Evolutionary conservation across 1,140 invertebrate species (phyloP).

Genomic region (Drosophila teissieri): DNA sequence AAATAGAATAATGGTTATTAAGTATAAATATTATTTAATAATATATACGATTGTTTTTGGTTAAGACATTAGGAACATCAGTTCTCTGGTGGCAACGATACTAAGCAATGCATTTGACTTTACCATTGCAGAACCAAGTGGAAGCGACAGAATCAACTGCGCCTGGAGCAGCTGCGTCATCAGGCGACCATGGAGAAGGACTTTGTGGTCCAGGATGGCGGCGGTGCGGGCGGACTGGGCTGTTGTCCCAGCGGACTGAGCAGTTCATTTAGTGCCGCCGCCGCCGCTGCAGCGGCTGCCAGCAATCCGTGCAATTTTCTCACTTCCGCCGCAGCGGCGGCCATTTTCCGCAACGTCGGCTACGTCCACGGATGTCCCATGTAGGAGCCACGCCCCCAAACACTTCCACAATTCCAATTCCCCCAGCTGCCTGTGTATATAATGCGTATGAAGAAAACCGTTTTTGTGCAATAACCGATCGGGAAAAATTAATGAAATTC

Average conservation of each 20-base stretch:
- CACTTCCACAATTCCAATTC: not conserved
- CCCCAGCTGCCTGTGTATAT: slow-evolving; percentile 53
- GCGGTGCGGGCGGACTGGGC: slow-evolving; percentile 48
- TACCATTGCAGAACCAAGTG: slow-evolving; percentile 92
- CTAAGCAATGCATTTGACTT: slow-evolving; percentile 7
- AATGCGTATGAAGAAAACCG: slow-evolving; percentile 26
- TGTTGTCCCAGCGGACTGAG: slow-evolving; percentile 77
- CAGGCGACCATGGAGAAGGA: slow-evolving; percentile 87
- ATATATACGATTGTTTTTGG: too few species aligned
- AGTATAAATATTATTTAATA: too few species aligned
- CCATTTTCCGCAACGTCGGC: slow-evolving; percentile 90
- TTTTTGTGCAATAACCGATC: slow-evolving; percentile 55
- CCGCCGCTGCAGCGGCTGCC: slow-evolving; percentile 72
- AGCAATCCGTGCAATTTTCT: slow-evolving; percentile 86
- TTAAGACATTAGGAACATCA: too few species aligned
- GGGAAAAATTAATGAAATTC: not conserved
- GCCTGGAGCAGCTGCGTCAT: slow-evolving; percentile 93
- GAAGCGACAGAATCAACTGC: slow-evolving; percentile 96
- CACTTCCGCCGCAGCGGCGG: slow-evolving; percentile 87
- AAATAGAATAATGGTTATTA: too few species aligned
- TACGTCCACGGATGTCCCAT: slow-evolving; percentile 90
- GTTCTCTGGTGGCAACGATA: not conserved
- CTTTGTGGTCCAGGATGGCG: slow-evolving; percentile 68
- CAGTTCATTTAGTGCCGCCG: slow-evolving; percentile 68
- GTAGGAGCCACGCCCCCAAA: slow-evolving; percentile 71